These are phyloP conservation scores for Monodelphis domestica DNA, from an alignment of 2,797 vertebrate genomes.

Conservation along the genomic window DNA sequence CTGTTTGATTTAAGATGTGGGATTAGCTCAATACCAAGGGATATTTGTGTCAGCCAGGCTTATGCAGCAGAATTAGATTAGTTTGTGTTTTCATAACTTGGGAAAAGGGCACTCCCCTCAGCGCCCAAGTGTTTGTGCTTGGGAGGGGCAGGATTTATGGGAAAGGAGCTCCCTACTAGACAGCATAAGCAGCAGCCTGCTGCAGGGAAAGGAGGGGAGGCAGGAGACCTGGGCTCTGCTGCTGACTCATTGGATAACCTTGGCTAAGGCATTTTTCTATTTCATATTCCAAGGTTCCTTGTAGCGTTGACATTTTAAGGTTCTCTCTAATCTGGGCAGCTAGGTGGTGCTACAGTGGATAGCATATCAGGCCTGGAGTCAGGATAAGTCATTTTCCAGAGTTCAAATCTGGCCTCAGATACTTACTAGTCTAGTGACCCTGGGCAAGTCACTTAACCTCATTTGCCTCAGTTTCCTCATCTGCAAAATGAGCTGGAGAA, in stretches of 20 bases:
- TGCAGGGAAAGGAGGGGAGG: not conserved
- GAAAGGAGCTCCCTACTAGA: slow-evolving; percentile 23
- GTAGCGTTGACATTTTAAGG: not conserved
- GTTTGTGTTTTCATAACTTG: slow-evolving; percentile 59
- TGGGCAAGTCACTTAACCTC: not conserved
- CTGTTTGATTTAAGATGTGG: slow-evolving; percentile 50
- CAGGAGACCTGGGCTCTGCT: not conserved
- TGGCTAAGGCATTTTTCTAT: not conserved
- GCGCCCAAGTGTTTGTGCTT: slow-evolving; percentile 44
- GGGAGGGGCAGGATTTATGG: not conserved
- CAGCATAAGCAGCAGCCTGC: not conserved
- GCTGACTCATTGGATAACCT: not conserved
- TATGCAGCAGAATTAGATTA: slow-evolving; percentile 47
- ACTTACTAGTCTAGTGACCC: no score
- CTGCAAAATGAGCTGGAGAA: not conserved
- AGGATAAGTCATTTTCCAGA: not conserved
- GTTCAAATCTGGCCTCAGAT: not conserved
- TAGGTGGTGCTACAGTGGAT: not conserved
- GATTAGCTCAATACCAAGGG: slow-evolving; percentile 50
- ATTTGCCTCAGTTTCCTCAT: not conserved
- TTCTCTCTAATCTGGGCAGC: not conserved
- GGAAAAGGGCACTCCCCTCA: slow-evolving; percentile 35
- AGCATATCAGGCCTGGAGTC: not conserved
- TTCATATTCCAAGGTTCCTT: not conserved
- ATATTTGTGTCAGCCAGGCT: slow-evolving; percentile 54